Conservation (phyloP, 2,797 vertebrate species). For the Nyctalus aviator region DNA sequence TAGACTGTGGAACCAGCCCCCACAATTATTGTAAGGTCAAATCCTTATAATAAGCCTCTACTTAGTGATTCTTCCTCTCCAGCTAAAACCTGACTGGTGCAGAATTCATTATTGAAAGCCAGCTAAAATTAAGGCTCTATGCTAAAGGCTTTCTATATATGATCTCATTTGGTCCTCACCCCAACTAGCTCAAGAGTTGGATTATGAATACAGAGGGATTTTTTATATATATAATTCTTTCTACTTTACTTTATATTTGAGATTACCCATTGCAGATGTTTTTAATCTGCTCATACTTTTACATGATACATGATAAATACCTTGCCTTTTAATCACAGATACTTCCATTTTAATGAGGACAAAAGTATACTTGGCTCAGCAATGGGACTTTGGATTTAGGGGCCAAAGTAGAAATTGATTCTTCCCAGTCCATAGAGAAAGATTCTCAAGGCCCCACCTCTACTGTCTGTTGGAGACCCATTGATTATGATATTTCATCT, state of each 20-base stretch:
- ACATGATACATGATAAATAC: slow-evolving; percentile 2
- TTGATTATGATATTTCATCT: background rate
- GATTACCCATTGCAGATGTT: background rate
- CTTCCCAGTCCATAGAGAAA: slow-evolving; percentile 6
- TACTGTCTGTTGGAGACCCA: background rate
- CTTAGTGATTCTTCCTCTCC: background rate
- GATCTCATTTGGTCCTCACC: slow-evolving; percentile 23
- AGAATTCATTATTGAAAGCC: background rate
- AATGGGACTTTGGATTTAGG: background rate
- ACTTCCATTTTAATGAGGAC: background rate
- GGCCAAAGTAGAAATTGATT: background rate
- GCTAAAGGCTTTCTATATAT: background rate
- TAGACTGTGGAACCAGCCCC: background rate
- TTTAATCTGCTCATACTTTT: background rate
- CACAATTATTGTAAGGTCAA: background rate
- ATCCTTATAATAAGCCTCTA: background rate
- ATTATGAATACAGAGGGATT: background rate
- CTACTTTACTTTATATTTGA: slow-evolving; percentile 6
- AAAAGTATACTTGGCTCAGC: background rate
- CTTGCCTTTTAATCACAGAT: background rate
- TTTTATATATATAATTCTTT: background rate
- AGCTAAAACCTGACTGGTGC: background rate
- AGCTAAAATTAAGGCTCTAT: background rate
- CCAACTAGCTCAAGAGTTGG: slow-evolving; percentile 20
- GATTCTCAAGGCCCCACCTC: slow-evolving; percentile 2